Evolutionary conservation across 1,140 invertebrate genomes (phyloP).

Genomic region (Dreissena polymorpha): DNA sequence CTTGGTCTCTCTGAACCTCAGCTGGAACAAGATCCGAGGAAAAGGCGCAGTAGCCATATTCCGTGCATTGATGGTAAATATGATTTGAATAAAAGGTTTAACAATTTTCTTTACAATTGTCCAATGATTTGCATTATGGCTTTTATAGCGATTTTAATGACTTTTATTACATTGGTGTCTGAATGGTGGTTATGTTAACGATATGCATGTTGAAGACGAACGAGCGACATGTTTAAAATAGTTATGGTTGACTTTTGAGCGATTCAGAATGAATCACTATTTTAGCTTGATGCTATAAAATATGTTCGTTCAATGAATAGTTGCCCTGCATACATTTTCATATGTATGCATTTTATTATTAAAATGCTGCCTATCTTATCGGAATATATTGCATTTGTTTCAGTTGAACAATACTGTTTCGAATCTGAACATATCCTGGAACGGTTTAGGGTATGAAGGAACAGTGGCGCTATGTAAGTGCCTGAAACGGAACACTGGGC

Average conservation of each 20-base stretch:
- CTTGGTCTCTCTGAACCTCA: slow-evolving; percentile 60
- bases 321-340: too few species aligned
- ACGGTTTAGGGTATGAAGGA: slow-evolving; percentile 71
- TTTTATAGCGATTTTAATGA: too few species aligned
- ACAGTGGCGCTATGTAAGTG: slow-evolving; percentile 62
- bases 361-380: too few species aligned
- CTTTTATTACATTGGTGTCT: too few species aligned
- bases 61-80: slow-evolving; percentile 61
- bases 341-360: too few species aligned
- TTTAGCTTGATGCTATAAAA: too few species aligned
- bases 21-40: slow-evolving; percentile 66
- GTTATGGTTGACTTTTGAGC: not conserved
- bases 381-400: not conserved
- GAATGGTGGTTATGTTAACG: too few species aligned
- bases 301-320: too few species aligned
- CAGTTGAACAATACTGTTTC: slow-evolving; percentile 61
- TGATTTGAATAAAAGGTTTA: not conserved
- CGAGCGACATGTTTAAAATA: slow-evolving; percentile 1
- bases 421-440: slow-evolving; percentile 64
- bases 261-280: too few species aligned
- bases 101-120: too few species aligned
- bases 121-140: too few species aligned
- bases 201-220: too few species aligned
- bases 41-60: slow-evolving; percentile 65
- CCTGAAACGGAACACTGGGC: slow-evolving; percentile 59